Evolutionary conservation across 2,888 invertebrate species (phyloP).

Genomic region (Oconnorella tubifera): DNA sequence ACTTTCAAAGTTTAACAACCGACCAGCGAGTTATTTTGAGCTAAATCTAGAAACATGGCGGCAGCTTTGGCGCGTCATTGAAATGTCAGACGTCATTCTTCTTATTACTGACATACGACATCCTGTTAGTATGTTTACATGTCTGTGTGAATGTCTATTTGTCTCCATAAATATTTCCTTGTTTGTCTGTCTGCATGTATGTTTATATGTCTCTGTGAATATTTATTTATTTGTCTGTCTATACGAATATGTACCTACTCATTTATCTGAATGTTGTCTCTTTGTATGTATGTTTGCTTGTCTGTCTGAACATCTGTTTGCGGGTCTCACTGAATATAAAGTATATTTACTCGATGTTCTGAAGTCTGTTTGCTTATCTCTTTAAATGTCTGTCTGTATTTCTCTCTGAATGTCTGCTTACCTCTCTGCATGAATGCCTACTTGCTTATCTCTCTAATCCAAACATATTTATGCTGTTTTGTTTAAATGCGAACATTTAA

Average conservation of each 20-base stretch:
- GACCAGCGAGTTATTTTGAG: constrained; percentile 79
- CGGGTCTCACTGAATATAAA: no score
- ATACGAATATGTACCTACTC: not conserved
- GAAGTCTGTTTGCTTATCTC: no score
- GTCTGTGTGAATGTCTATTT: not conserved
- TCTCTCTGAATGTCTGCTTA: no score
- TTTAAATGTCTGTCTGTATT: no score
- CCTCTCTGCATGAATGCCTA: no score
- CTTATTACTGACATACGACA: constrained; percentile 77
- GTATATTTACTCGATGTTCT: no score
- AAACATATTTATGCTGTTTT: no score
- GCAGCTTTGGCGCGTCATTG: constrained; percentile 89
- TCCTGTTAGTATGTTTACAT: constrained; percentile 45
- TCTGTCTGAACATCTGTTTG: no score
- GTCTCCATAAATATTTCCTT: not conserved
- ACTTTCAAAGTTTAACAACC: not conserved
- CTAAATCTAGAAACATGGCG: constrained; percentile 93
- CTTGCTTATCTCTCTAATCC: no score
- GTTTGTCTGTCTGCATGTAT: not conserved
- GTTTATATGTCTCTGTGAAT: not conserved
- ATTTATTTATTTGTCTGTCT: not conserved
- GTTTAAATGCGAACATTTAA: no score
- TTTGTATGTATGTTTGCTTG: no score
- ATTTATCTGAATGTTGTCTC: no score
- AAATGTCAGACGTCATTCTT: constrained; percentile 85